Base-by-base conservation (phyloP, 2,113 vertebrate genomes). In the Lampris incognitus region DNA sequence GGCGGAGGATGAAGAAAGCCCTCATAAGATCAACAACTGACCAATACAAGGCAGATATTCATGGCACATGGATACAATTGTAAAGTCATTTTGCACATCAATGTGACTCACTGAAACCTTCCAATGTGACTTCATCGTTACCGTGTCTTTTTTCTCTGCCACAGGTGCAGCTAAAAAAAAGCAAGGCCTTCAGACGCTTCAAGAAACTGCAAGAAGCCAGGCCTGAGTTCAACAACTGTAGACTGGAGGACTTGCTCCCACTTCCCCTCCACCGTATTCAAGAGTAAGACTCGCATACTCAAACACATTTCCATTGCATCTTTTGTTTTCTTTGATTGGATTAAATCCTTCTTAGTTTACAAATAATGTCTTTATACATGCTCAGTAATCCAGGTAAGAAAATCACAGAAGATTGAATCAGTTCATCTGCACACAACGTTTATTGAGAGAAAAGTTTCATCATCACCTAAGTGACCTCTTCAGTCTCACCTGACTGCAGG, bases 171-270 rank as follows among this genome's bases (percentile, higher is more conserved):
- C 0, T 97, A 38, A 96, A 91, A 88, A 98, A 95, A 88, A 99
- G 93, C 72, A 97, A 96, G 79, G 87, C 92, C 8, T 99, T 99
- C 88, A 90, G 91, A 48, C 92, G 94, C 0, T 98, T 98, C 67
- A 97, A 97, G 85, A 95, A 87, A 61, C 95, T 99, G 2, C 98
- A 99, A 88, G 98, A 99, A 72, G 85, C 94, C 7, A 93, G 97
- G 57, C 94, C 95, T 1, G 96, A 98, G 78, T 96, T 98, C 87
- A 87, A 78, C 55, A 92, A 93, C 38, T 90, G 76, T 9, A 87
- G 68, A 41, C 93, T 99, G 2, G 97, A 97, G 79, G 96, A 98
- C 7, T 69, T 99, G 5, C 96, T 99, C 60, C 87, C 91, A 38
- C 93, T 97, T 62, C 98, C 98, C 1, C 70, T 96, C 42, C 92